Evolutionary conservation across 1,140 invertebrate genomes (phyloP).

Genomic region (Archivesica marissinica): DNA sequence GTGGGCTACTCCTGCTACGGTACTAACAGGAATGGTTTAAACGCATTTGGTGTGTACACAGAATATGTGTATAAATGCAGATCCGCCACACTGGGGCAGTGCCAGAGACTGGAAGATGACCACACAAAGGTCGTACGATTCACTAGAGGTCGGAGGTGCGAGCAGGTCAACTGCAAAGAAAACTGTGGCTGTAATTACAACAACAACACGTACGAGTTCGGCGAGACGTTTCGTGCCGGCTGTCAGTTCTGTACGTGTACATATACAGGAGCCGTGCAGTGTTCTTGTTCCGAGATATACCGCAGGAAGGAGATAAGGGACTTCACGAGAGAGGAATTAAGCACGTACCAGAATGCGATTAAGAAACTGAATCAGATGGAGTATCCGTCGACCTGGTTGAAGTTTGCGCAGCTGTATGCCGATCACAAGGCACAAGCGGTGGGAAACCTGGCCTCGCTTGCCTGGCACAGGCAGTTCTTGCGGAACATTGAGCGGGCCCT

Average conservation of each 20-base stretch:
- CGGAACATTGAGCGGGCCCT: conserved; percentile 69
- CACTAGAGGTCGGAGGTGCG: conserved; percentile 69
- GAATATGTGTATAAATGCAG: conserved; percentile 73
- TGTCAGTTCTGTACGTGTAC: conserved; percentile 74
- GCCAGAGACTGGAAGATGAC: conserved; percentile 65
- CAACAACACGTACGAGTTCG: conserved; percentile 67
- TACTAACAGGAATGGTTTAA: conserved; percentile 66
- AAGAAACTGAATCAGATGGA: conserved; percentile 65
- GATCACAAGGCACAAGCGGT: conserved; percentile 72
- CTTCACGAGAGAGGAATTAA: conserved; percentile 68
- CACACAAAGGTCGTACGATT: conserved; percentile 68
- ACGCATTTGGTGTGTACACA: conserved; percentile 68
- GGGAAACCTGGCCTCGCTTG: conserved; percentile 71
- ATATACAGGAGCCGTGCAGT: conserved; percentile 63
- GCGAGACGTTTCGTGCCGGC: conserved; percentile 68
- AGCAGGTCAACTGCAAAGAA: conserved; percentile 67
- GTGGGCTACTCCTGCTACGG: conserved; percentile 74
- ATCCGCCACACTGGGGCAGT: conserved; percentile 64
- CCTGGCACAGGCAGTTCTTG: conserved; percentile 76
- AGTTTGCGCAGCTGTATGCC: conserved; percentile 71
- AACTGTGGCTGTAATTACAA: conserved; percentile 72
- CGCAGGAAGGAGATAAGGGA: conserved; percentile 75
- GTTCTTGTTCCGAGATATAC: conserved; percentile 63
- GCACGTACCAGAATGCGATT: conserved; percentile 55
- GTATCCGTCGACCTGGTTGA: conserved; percentile 68